Conservation (phyloP, 2,888 invertebrate species). For the Acrobasis repandana region DNA sequence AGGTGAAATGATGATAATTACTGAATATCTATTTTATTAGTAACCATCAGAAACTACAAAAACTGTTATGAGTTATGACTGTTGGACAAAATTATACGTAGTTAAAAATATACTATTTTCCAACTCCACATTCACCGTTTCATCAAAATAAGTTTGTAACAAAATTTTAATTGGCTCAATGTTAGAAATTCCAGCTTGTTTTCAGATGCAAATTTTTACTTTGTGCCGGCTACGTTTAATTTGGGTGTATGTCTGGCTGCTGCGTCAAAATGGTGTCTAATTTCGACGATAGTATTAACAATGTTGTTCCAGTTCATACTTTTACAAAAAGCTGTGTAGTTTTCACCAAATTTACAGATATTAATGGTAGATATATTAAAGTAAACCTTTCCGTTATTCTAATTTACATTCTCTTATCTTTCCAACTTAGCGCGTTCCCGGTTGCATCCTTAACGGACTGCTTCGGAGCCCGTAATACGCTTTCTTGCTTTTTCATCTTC, state of each 20-base stretch:
- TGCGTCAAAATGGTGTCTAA: constrained; percentile 18
- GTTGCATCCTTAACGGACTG: too few species aligned
- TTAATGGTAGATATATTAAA: neutral
- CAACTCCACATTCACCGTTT: neutral
- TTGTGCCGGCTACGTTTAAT: constrained; percentile 23
- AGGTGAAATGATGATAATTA: too few species aligned
- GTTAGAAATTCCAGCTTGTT: constrained; percentile 27
- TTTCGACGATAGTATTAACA: constrained; percentile 12
- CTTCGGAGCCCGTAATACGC: too few species aligned
- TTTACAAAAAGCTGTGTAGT: neutral
- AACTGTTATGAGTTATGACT: too few species aligned
- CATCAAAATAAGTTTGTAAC: constrained; percentile 31
- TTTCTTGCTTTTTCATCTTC: too few species aligned
- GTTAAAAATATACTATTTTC: too few species aligned
- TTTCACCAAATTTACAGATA: neutral
- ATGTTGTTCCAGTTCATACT: neutral
- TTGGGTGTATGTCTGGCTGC: constrained; percentile 23
- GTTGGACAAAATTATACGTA: too few species aligned
- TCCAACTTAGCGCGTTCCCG: too few species aligned
- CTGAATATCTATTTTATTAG: too few species aligned
- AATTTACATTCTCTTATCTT: too few species aligned
- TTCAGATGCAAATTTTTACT: constrained; percentile 26
- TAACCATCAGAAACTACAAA: too few species aligned
- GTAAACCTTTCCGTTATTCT: too few species aligned
- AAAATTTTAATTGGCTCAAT: constrained; percentile 38